A percentile compares a stretch with the other conserved stretches of the same genome.
These are phyloP conservation scores for Leuciscus idus DNA, from an alignment of 2,113 vertebrate species.

Conservation along the genomic window DNA sequence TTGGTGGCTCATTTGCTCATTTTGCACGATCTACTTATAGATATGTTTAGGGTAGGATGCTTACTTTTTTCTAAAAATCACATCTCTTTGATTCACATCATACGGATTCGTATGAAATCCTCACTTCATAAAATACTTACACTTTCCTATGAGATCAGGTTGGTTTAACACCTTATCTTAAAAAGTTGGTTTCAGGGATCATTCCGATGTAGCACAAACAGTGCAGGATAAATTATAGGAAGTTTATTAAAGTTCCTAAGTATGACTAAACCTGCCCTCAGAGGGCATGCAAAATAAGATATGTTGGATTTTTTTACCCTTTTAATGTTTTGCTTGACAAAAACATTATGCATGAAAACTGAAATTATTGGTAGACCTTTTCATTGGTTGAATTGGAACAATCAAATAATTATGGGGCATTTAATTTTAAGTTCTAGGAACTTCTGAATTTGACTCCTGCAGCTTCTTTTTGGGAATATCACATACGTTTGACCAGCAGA, in stretches of 20 bases:
- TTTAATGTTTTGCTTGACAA: background rate
- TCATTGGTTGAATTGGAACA: background rate
- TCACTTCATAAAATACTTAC: too few relatives aligned
- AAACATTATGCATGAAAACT: background rate
- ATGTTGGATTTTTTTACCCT: background rate
- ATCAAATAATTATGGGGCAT: background rate
- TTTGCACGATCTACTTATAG: too few relatives aligned
- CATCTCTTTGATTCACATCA: too few relatives aligned
- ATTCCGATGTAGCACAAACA: background rate
- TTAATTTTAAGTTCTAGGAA: background rate
- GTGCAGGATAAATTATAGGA: background rate
- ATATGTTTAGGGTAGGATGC: too few relatives aligned
- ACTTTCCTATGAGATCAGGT: too few relatives aligned
- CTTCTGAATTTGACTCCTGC: conserved; percentile 38
- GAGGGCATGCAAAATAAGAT: background rate
- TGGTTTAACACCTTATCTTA: too few relatives aligned
- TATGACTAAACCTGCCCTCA: background rate
- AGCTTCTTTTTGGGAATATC: conserved; percentile 62
- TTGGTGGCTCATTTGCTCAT: too few relatives aligned
- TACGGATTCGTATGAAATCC: too few relatives aligned
- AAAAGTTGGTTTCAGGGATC: background rate
- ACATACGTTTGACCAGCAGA: conserved; percentile 79
- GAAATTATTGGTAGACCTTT: background rate
- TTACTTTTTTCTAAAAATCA: too few relatives aligned
- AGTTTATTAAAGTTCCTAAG: background rate